A percentile compares a stretch with the other conserved stretches of the same genome.
These are phyloP conservation scores for Mustela lutreola DNA, from an alignment of 2,113 vertebrate genomes.

Conservation along the genomic window DNA sequence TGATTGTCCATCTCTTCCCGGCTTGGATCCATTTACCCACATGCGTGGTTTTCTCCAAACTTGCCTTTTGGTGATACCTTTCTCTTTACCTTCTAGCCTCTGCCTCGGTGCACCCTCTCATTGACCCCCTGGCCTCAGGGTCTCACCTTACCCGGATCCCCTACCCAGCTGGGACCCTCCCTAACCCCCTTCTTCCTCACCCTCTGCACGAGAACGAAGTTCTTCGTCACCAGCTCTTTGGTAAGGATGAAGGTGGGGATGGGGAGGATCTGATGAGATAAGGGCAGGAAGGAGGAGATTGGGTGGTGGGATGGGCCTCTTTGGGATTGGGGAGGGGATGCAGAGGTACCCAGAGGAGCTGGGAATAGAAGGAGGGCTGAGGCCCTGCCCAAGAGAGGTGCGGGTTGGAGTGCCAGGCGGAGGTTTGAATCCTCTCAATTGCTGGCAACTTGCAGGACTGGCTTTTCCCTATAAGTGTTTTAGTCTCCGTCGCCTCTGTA, in stretches of 20 bases:
- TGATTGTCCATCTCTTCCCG: background rate
- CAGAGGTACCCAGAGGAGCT: fast-evolving
- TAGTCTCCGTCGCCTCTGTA: background rate
- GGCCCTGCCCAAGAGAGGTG: background rate
- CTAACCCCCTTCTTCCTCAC: conserved; percentile 97
- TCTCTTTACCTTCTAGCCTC: conserved; percentile 90
- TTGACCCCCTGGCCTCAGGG: conserved; percentile 97
- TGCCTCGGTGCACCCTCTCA: conserved; percentile 98
- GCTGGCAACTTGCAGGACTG: background rate
- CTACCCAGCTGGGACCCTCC: conserved; percentile 96
- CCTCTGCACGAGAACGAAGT: conserved; percentile 99
- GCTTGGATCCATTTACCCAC: background rate
- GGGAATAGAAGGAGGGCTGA: fast-evolving
- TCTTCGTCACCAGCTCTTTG: conserved; percentile 99
- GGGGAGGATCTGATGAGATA: background rate
- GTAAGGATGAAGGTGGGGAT: conserved; percentile 87
- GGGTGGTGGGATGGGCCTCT: background rate
- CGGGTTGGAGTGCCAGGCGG: background rate
- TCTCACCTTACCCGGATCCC: conserved; percentile 98
- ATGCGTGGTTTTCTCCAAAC: background rate
- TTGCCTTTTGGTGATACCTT: conserved; percentile 58
- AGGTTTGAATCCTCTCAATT: background rate
- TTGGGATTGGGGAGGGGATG: background rate
- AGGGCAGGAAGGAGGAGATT: background rate
- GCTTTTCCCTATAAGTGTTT: background rate